Evolutionary conservation across 2,113 vertebrate genomes (phyloP), one percentile per base, ranked within the genome.

Genomic region (Camelus bactrianus): DNA sequence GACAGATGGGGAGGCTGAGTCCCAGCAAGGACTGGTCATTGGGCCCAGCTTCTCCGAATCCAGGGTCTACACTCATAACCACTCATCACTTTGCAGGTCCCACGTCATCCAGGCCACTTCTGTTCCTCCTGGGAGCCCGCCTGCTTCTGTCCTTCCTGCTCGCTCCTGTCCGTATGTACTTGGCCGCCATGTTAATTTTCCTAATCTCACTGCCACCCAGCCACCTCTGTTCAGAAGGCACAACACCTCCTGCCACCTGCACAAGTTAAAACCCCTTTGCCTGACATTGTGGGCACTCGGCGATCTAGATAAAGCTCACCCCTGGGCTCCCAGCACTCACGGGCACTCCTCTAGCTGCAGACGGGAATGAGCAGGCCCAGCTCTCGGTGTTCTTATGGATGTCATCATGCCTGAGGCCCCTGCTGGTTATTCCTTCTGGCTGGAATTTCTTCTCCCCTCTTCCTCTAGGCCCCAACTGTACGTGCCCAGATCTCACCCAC

Each of bases 341-440:
- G 4, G 28, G 13, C 50, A 1, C 15, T 79, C 9, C 30, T 12
- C 10, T 8, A 14, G 7, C 28, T 24, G 38, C 6, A 1, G 2
- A 2, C 15, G 1, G 9, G 67, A 83, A 46, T 64, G 52, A 65
- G 42, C 50, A 46, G 24, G 35, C 14, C 8, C 12, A 64, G 3
- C 52, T 58, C 1, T 22, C 10, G 0, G 0, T 30, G 8, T 62
- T n/a, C 86, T 56, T 35, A 0, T 2, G 19, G 32, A 22, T 0
- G 16, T 22, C 70, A 6, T 24, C 48, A 3, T 6, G 35, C 15
- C 22, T 0, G 22, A 64, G 65, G 26, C 26, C 38, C 67, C 38
- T 35, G 60, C 8, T 38, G 20, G 32, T 11, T 16, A 22, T 52
- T 62, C 54, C 70, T 48, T n/a, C 67, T 54, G 50, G 38, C 64